A percentile compares a stretch with the other conserved stretches of the same genome.
Conservation (phyloP, 2,113 vertebrate genomes). For the Eclectus roratus region DNA sequence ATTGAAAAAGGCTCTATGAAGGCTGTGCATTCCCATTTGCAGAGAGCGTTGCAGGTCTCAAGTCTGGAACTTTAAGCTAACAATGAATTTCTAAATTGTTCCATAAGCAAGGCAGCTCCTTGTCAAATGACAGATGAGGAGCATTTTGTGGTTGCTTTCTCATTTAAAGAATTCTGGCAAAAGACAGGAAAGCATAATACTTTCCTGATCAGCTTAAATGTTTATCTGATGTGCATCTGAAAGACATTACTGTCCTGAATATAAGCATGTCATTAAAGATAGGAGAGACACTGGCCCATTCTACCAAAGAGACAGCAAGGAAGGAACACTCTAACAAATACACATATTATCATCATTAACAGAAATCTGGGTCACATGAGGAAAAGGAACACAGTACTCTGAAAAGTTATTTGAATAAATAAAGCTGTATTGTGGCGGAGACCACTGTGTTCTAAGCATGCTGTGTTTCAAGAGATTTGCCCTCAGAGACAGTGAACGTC, state of each 20-base stretch:
- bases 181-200: background rate
- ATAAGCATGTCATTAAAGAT: background rate
- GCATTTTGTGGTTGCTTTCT: conserved; percentile 12
- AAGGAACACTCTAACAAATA: conserved; percentile 27
- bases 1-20: background rate
- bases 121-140: background rate
- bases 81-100: background rate
- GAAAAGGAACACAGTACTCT: conserved; percentile 25
- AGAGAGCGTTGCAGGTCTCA: background rate
- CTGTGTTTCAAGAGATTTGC: background rate
- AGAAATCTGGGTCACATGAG: conserved; percentile 26
- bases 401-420: conserved; percentile 6
- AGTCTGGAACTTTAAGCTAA: background rate
- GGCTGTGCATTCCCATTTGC: background rate
- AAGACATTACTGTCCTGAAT: conserved; percentile 32
- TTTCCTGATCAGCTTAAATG: conserved; percentile 8
- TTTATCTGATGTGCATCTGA: conserved; percentile 39
- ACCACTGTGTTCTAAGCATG: background rate
- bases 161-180: background rate
- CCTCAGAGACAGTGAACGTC: background rate
- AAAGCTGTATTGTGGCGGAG: background rate
- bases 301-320: background rate
- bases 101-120: background rate
- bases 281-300: background rate
- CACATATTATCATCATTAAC: background rate